phyloP scores from a whole-genome alignment of 2,113 vertebrate species.

The Epinephelus moara region DNA sequence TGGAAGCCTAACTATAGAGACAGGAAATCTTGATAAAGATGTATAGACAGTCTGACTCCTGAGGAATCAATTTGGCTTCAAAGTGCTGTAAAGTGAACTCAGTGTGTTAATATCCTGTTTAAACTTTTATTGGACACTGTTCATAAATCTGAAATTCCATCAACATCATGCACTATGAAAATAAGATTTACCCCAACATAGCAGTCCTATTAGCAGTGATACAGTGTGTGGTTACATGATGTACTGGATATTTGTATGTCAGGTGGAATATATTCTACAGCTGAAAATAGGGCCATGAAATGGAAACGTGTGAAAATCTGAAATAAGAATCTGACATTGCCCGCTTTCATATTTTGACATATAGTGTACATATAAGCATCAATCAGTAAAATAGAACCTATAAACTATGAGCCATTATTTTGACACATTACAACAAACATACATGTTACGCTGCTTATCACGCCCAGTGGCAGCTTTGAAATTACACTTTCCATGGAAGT shows the following conservation, averaged over 20 bases:
- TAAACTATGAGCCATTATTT: slow-evolving; percentile 22
- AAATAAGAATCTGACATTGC: neutral
- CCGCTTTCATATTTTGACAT: slow-evolving; percentile 3
- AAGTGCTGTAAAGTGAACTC: slow-evolving; percentile 32
- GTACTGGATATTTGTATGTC: neutral
- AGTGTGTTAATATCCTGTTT: slow-evolving; percentile 5
- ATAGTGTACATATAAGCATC: slow-evolving; percentile 9
- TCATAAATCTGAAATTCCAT: slow-evolving; percentile 36
- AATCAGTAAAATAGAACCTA: slow-evolving; percentile 34
- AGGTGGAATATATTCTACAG: neutral
- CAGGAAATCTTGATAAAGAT: neutral
- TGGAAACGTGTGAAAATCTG: neutral
- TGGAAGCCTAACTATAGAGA: neutral
- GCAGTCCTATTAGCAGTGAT: neutral
- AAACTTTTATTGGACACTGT: slow-evolving; percentile 21
- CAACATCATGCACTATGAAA: slow-evolving; percentile 15
- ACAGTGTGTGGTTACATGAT: neutral
- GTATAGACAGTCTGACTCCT: neutral
- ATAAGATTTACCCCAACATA: slow-evolving; percentile 11
- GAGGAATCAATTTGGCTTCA: neutral
- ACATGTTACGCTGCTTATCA: neutral
- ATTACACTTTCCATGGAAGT: slow-evolving; percentile 6
- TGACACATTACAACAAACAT: slow-evolving; percentile 29
- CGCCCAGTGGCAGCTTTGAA: slow-evolving; percentile 14
- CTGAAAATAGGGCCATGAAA: slow-evolving; percentile 9